These are phyloP conservation scores for Phalacrocorax pelagicus DNA, from an alignment of 2,113 vertebrate species.

Conservation along the genomic window DNA sequence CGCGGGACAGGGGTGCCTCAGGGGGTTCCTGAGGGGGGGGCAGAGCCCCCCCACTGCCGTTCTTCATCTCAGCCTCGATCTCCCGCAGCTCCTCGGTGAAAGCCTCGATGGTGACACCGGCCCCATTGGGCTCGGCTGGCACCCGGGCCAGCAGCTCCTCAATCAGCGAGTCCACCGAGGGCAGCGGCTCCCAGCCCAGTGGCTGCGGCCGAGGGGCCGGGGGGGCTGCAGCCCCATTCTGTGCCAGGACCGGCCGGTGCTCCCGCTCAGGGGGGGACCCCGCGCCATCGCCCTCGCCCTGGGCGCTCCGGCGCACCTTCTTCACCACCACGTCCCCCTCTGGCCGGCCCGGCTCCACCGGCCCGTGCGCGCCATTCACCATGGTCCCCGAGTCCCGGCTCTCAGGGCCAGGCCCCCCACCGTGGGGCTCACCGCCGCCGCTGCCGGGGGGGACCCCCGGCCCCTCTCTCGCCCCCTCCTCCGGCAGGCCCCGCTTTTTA, in stretches of 20 bases:
- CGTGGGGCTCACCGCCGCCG: fast-evolving
- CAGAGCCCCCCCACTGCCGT: constrained; percentile 63
- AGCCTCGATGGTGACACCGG: constrained; percentile 83
- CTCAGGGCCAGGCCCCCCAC: fast-evolving
- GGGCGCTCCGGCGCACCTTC: constrained; percentile 80
- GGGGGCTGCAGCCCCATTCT: too few species aligned
- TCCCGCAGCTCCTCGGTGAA: constrained; percentile 87
- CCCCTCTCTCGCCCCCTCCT: constrained; percentile 63
- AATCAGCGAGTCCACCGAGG: constrained; percentile 79
- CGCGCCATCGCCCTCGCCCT: neutral
- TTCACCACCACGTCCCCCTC: constrained; percentile 78
- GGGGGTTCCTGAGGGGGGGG: neutral
- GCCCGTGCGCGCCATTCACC: constrained; percentile 52
- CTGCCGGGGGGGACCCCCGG: neutral
- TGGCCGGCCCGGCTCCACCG: constrained; percentile 28
- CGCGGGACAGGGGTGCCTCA: constrained; percentile 13
- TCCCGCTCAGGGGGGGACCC: too few species aligned
- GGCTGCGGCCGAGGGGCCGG: too few species aligned
- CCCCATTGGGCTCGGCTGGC: constrained; percentile 67
- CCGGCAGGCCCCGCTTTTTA: constrained; percentile 88
- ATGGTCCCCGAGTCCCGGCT: neutral
- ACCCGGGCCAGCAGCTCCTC: constrained; percentile 81
- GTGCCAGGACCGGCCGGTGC: too few species aligned
- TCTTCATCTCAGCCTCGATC: constrained; percentile 81
- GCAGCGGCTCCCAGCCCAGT: too few species aligned